These are phyloP conservation scores for Clarias fuscus DNA, from an alignment of 2,797 vertebrate genomes.

Conservation along the genomic window DNA sequence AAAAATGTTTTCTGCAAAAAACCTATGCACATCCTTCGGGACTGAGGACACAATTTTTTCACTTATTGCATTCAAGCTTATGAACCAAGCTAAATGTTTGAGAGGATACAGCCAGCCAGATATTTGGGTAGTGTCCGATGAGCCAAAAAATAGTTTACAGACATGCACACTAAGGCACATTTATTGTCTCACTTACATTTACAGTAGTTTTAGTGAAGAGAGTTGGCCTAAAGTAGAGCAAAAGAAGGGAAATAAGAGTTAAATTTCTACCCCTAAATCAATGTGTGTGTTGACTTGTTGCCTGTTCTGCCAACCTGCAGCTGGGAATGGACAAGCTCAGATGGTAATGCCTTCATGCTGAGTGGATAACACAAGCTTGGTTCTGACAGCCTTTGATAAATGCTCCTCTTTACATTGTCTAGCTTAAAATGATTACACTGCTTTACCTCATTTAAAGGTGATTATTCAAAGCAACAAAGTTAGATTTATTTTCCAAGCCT, in stretches of 20 bases:
- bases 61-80: slow-evolving; percentile 27
- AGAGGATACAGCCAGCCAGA: slow-evolving; percentile 16
- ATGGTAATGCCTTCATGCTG: slow-evolving; percentile 51
- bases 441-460: slow-evolving; percentile 53
- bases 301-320: neutral
- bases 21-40: slow-evolving; percentile 14
- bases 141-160: slow-evolving; percentile 15
- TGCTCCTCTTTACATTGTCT: slow-evolving; percentile 57
- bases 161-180: slow-evolving; percentile 19
- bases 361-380: slow-evolving; percentile 60
- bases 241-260: neutral
- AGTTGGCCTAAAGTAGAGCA: neutral
- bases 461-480: slow-evolving; percentile 65
- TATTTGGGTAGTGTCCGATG: slow-evolving; percentile 18
- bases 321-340: slow-evolving; percentile 1
- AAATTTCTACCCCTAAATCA: neutral
- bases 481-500: slow-evolving; percentile 56
- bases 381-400: slow-evolving; percentile 68
- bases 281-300: neutral
- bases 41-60: slow-evolving; percentile 15
- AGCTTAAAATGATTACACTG: slow-evolving; percentile 63
- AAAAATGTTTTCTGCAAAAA: slow-evolving; percentile 31
- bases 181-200: neutral
- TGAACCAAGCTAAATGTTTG: slow-evolving; percentile 24
- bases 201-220: too few relatives aligned